Base-by-base conservation (phyloP, 1,140 invertebrate genomes). In the Colletes gigas region DNA sequence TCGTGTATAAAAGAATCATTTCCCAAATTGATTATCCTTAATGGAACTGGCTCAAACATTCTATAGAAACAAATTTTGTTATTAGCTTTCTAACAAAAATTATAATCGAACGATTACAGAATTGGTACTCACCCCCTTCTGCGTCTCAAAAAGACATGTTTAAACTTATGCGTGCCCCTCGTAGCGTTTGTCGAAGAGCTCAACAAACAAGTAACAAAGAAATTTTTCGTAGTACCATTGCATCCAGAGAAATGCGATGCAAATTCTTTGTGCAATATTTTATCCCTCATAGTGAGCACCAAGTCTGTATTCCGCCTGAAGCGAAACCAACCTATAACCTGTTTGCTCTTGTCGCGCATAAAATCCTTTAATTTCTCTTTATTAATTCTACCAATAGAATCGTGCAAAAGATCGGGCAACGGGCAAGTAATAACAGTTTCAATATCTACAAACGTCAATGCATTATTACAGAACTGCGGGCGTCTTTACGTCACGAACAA, bases 271-370 rank as follows among this genome's bases (percentile, higher is more conserved):
- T 95, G 94, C 78, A 96, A 90, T 77, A 94, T 86, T 88, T 93
- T 95, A 74, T 95, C 95, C 65, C 94, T 89, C 55, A 95, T 90
- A 4, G 94, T 94, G 7, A 93, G 93, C 63, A 90, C 91, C 12
- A 95, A 90, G 10, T 19, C 90, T 57, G 90, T 92, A 71, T 94
- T 94, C 82, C 93, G 90, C 72, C 95, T 92, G 84, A 95, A 95
- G 83, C 93, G 94, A 88, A 95, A 96, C 95, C 95, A 96, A 21
- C 95, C 95, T 14, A 96, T 94, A 55, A 96, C 92, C 85, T 94
- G 93, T 84, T 93, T 92, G 57, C 92, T 93, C 57, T 93, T 93
- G 62, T 93, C 92, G 17, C 91, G 89, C 7, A 96, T 81, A 63
- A 95, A 90, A 21, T 92, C 90, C 68, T 91, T 91, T 8, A 96